A percentile compares a stretch with the other conserved stretches of the same genome.
These are phyloP conservation scores for Paracentrotus lividus DNA, from an alignment of 53 echinoderm and acorn worm species.

Conservation along the genomic window DNA sequence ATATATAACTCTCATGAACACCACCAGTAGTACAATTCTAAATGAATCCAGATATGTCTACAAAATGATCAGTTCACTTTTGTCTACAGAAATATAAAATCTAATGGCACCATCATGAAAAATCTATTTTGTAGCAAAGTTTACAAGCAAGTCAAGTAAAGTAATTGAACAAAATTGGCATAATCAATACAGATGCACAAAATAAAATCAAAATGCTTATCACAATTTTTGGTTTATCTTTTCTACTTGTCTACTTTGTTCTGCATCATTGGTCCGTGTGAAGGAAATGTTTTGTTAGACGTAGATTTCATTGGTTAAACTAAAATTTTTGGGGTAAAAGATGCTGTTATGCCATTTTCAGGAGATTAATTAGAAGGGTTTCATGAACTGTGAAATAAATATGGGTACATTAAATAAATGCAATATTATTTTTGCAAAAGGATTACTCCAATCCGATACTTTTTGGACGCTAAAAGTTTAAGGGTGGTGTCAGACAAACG, in stretches of 20 bases:
- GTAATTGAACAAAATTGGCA: not conserved
- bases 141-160: not conserved
- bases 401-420: not conserved
- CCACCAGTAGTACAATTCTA: not conserved
- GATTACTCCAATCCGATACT: not conserved
- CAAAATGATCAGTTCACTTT: not conserved
- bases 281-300: not conserved
- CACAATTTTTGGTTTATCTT: not conserved
- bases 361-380: not conserved
- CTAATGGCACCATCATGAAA: not conserved
- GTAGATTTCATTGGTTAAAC: not conserved
- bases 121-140: not conserved
- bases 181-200: not conserved
- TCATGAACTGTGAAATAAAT: not conserved
- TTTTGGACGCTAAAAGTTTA: not conserved
- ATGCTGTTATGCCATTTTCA: conserved; percentile 9
- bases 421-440: not conserved
- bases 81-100: not conserved
- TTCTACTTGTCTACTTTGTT: not conserved
- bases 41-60: not conserved
- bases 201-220: not conserved
- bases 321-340: not conserved
- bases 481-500: not conserved
- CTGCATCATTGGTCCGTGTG: not conserved
- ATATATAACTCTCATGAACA: not conserved